Base-by-base conservation (phyloP, 2,113 vertebrate genomes). In the Lamprotornis superbus region DNA sequence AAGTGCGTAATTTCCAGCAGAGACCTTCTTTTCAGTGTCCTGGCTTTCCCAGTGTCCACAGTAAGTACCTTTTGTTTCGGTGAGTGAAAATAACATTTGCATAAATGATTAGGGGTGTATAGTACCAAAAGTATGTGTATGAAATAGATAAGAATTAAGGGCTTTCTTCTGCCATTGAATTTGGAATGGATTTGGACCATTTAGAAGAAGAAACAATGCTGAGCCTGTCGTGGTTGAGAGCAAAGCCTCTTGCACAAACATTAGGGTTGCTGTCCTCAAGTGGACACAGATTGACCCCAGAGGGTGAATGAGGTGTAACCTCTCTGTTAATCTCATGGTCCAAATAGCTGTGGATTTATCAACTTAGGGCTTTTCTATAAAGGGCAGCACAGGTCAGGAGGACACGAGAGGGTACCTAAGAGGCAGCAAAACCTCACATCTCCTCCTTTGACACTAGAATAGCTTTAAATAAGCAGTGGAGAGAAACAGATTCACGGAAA, bases 21-120 rank as follows among this genome's bases (percentile, higher is more conserved):
- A 97, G 98, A 98, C 80, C 96, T 98, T 89, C 90, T 98, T 88
- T 98, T 98, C 92, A 87, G 97, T 55, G 95, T 96, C 11, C 52
- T 98, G 97, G 98, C 96, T 90, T 98, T 98, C 92, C 98, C 98
- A 28, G 1, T 96, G 35, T 96, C 98, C 76, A 83, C 93, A 37
- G 98, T 98, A 97, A 98, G 98, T 98, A 93, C 75, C 57, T 47
- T 67, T 87, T 74, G 68, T 42, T 47, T 67, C 81, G 59, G 64
- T 46, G 55, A 2, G 5, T 67, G 64, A 69, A 93, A 87, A 86
- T 73, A 35, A 77, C 0, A 0, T 68, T 89, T 78, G n/a, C 31
- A 18, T 64, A 75, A 77, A 52, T 21, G 15, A 28, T 74, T 49
- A 31, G 46, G 24, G 15, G 25, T 33, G 22, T 67, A 11, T 11